Evolutionary conservation across 2,113 vertebrate genomes (phyloP).

Genomic region (Triplophysa siluroides): DNA sequence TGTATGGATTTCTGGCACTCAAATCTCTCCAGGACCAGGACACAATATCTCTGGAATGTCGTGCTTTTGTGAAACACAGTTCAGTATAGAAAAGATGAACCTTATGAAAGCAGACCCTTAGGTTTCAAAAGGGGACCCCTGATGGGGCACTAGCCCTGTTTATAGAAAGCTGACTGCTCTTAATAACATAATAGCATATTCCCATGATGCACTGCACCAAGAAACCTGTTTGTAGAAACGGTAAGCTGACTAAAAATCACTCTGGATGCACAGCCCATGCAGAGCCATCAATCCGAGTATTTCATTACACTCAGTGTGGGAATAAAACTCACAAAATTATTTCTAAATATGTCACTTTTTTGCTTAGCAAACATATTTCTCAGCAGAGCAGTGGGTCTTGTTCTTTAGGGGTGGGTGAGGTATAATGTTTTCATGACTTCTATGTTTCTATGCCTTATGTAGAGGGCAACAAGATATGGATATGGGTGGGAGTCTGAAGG

Average conservation of each 20-base stretch:
- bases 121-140: conserved; percentile 51
- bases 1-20: conserved; percentile 38
- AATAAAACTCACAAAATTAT: neutral
- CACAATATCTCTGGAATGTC: conserved; percentile 57
- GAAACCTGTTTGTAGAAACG: conserved; percentile 8
- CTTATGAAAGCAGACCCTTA: conserved; percentile 63
- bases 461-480: neutral
- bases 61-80: conserved; percentile 50
- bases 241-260: neutral
- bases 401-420: neutral
- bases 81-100: conserved; percentile 57
- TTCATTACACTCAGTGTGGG: neutral
- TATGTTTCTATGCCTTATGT: neutral
- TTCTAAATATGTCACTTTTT: conserved; percentile 6
- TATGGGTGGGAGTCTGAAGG: neutral
- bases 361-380: conserved; percentile 1
- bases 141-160: conserved; percentile 11
- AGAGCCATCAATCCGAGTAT: neutral
- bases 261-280: neutral
- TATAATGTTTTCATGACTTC: neutral
- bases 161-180: neutral
- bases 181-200: neutral
- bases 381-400: neutral
- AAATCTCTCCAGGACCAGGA: conserved; percentile 53
- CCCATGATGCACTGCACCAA: neutral